Base-by-base conservation (phyloP, 2,797 vertebrate species). In the Nyctibius grandis region DNA sequence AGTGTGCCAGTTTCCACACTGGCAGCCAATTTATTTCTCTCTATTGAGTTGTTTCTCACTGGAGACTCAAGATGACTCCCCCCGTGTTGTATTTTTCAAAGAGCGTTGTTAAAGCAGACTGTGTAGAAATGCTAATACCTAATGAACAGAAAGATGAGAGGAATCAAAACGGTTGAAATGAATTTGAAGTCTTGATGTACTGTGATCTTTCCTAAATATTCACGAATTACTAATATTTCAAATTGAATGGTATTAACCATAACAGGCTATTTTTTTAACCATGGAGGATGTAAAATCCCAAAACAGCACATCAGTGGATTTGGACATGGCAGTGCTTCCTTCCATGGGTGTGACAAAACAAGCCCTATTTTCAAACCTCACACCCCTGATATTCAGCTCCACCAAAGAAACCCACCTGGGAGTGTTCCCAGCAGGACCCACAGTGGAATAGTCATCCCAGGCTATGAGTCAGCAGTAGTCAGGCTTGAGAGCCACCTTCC, bases 11-110 rank as follows among this genome's bases (percentile, higher is more conserved):
- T 94, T 87, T 92, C 64, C 44, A 73, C 31, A 40, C 29, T 92
- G 75, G 61, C 77, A 94, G 57, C 21, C 63, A 85, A 88, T 84
- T 93, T 79, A 70, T 93, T 93, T 93, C 36, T 93, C n/a, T 77
- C 48, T 45, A 31, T 75, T 81, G 79, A 91, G 44, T 90, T 70
- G 10, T 95, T 94, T 90, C 36, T 79, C 59, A 20, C 67, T 87
- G 70, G 60, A 82, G 29, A 68, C 33, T 78, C 63, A 84, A 81
- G 73, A 94, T 59, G 22, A 77, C 40, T 89, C 74, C 26, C 8
- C 29, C 44, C 69, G 73, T 85, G 54, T 76, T 76, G 40, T 85
- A 26, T 76, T 91, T 93, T 91, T 94, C 91, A 82, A 91, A 73
- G 68, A 1, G 22, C 29, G 28, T 59, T 87, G 53, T 72, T 89